Base-by-base conservation (phyloP, 2,797 vertebrate genomes). In the Xenentodon cancila region DNA sequence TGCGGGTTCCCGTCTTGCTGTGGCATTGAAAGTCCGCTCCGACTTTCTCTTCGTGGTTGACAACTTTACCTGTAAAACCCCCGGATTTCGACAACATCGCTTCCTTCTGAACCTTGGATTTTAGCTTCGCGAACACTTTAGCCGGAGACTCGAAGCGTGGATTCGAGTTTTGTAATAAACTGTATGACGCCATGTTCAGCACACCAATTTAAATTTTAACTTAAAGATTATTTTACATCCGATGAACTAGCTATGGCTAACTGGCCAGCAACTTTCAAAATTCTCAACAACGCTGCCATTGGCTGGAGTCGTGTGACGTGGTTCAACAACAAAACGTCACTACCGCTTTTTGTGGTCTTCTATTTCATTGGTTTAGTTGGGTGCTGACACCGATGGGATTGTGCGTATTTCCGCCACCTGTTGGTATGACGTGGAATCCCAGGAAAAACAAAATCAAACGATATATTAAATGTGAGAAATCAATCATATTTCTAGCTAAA, bases 101-200 rank as follows among this genome's bases (percentile, higher is more conserved):
- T 25, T 88, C 74, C 42, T n/a, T 80, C 46, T 82, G 68, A 7
- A 93, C 81, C 70, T 85, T 92, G 2, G 85, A 88, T 58, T 94
- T 94, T 1, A 94, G 68, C 56, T 80, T 89, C 0, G 93, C 92
- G 63, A 94, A 94, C 0, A 93, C 71, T 60, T 91, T 93, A 1
- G 92, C 93, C 0, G 94, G 94, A 17, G 92, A 91, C 9, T 91
- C 81, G 15, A 56, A 17, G 0, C 3, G 17, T 3, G 46, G 0
- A 1, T 48, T 64, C 0, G 13, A 0, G 1, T 57, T 37, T 7
- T 47, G 47, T 3, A 58, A 44, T 9, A 67, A 0, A 22, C 25
- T 3, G 80, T 25, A 64, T 9, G 69, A 77, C 25, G 64, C 73
- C 81, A 88, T 90, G 0, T 2, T 20, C 44, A 7, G 0, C 0